Base-by-base conservation (phyloP, 92 coral and sea anemone genomes). In the Plumapathes pennacea region DNA sequence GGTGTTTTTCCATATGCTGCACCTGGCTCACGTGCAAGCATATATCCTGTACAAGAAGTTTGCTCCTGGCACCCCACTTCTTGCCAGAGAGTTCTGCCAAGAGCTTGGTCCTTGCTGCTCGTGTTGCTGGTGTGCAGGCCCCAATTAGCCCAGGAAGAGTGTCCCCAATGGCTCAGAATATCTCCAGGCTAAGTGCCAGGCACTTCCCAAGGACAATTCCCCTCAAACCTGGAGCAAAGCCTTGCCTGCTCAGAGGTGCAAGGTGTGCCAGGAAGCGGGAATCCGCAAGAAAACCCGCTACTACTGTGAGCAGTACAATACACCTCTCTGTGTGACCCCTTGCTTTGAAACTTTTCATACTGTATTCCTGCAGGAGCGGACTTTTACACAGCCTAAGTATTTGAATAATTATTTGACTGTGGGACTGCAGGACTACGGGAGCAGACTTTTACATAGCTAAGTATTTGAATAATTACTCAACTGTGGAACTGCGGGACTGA, bases 161-260 rank as follows among this genome's bases (percentile, higher is more conserved):
- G n/a, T n/a, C n/a, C n/a, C n/a, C n/a, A n/a, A n/a, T n/a, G n/a
- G 71, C 57, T 4, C 53, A 71, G n/a, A 60, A 61, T 38, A 61
- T 71, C 15, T 60, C 52, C 11, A 46, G 63, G 10, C 27, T 71
- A 10, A 71, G 40, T 36, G 71, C 61, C 25, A 71, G 71, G 38
- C 71, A 71, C 26, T 61, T 71, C 30, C 46, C 54, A 19, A 1
- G 49, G 4, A 11, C 9, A 10, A 71, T 71, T 33, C 28, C 70
- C 5, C 71, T 70, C 38, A 60, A 46, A 33, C 62, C 60, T 12
- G 78, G 78, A 9, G 38, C 69, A 71, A 71, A 30, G 34, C 42
- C 14, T 10, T 33, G n/a, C 50, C 77, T 41, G 39, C 69, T 12
- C 28, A 47, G 20, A 19, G 11, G 15, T 60, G 78, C 71, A 71